Conservation (phyloP, 2,113 vertebrate species). For the Todiramphus chloris region DNA sequence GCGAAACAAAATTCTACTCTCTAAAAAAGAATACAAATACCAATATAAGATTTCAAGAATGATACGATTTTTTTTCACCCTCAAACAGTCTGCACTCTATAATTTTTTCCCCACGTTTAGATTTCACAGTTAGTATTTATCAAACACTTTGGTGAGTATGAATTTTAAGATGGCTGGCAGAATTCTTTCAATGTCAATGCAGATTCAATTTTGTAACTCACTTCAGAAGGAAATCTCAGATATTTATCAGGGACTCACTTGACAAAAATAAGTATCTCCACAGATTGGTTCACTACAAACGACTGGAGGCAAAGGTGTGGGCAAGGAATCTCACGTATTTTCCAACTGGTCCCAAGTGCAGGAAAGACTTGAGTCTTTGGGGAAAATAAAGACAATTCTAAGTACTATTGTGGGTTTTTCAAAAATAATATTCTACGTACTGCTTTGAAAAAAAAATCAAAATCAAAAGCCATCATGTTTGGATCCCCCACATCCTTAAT, state of each 20-base stretch:
- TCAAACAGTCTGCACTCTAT: background rate
- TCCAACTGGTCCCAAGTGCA: background rate
- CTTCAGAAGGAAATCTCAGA: background rate
- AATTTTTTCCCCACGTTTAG: background rate
- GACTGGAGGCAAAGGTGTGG: background rate
- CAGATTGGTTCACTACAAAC: background rate
- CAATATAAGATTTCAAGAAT: conserved; percentile 41
- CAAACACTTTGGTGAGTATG: background rate
- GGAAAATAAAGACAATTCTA: background rate
- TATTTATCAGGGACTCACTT: background rate
- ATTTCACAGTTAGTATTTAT: conserved; percentile 11
- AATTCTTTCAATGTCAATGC: background rate
- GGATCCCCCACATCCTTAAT: background rate
- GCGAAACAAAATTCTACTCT: conserved; percentile 40
- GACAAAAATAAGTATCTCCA: background rate
- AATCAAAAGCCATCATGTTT: background rate
- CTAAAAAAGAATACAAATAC: background rate
- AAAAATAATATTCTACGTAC: background rate
- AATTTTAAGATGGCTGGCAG: background rate
- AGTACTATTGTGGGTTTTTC: background rate
- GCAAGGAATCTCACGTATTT: background rate
- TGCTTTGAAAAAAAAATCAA: background rate
- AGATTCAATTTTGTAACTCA: background rate
- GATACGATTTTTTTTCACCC: background rate
- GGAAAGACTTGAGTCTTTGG: background rate